These are phyloP conservation scores for Lepisosteus oculatus DNA, from an alignment of 2,113 vertebrate species.

Conservation along the genomic window DNA sequence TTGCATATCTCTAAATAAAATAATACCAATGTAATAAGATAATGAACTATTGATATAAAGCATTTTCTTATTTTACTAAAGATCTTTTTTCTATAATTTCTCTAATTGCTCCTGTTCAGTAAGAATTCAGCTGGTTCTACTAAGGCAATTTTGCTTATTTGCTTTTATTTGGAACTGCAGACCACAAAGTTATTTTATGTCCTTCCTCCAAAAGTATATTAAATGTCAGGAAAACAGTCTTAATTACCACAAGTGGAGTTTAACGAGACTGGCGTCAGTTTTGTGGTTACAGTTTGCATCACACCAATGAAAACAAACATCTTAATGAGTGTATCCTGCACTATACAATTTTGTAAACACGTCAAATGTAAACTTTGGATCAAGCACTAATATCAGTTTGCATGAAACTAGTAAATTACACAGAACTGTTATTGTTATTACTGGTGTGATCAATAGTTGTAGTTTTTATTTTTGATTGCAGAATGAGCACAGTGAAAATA, in stretches of 20 bases:
- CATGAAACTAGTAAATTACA: too few species aligned
- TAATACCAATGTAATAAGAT: too few species aligned
- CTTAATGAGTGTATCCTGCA: slow-evolving; percentile 23
- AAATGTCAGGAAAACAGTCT: slow-evolving; percentile 22
- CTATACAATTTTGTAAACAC: slow-evolving; percentile 28
- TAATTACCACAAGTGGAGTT: slow-evolving; percentile 32
- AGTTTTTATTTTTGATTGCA: too few species aligned
- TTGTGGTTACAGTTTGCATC: slow-evolving; percentile 41
- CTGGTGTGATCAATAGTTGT: too few species aligned
- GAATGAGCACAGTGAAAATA: too few species aligned
- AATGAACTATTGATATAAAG: too few species aligned
- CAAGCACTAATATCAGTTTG: background rate
- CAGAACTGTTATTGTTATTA: too few species aligned
- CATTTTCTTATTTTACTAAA: too few species aligned
- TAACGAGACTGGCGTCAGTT: slow-evolving; percentile 44
- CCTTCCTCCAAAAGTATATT: slow-evolving; percentile 26
- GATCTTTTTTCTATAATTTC: too few species aligned
- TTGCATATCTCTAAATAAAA: too few species aligned
- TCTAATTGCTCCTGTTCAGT: too few species aligned
- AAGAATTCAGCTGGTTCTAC: too few species aligned
- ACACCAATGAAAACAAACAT: slow-evolving; percentile 55
- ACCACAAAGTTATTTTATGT: slow-evolving; percentile 35
- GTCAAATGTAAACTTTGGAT: slow-evolving; percentile 14
- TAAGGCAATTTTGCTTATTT: slow-evolving; percentile 5
- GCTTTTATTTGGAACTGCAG: slow-evolving; percentile 44